These are phyloP conservation scores for Pipra filicauda DNA, from an alignment of 2,113 vertebrate genomes.

Conservation along the genomic window DNA sequence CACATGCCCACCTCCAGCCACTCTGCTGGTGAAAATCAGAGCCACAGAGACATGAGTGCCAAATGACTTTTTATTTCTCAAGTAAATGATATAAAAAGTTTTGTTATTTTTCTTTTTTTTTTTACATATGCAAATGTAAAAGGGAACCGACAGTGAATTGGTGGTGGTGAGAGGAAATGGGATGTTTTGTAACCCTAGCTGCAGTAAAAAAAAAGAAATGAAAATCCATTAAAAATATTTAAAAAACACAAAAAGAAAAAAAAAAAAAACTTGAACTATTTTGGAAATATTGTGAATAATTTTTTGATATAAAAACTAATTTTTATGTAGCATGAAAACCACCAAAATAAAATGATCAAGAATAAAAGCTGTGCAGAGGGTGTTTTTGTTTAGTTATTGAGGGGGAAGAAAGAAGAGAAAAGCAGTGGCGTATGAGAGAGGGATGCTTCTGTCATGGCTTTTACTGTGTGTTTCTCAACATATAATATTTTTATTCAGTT, in stretches of 20 bases:
- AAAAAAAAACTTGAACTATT: slow-evolving; percentile 63
- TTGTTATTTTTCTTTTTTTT: neutral
- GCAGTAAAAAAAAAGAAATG: slow-evolving; percentile 56
- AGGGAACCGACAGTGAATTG: slow-evolving; percentile 34
- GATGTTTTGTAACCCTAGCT: slow-evolving; percentile 60
- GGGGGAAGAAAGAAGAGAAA: neutral
- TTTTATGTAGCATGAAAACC: slow-evolving; percentile 69
- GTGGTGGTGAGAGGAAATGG: slow-evolving; percentile 42
- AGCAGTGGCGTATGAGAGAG: neutral
- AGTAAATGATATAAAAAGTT: slow-evolving; percentile 18
- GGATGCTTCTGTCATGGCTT: neutral
- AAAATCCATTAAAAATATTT: slow-evolving; percentile 54
- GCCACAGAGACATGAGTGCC: slow-evolving; percentile 55
- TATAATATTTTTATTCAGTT: neutral
- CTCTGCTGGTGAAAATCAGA: slow-evolving; percentile 42
- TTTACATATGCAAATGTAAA: slow-evolving; percentile 57
- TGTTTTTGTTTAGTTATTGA: slow-evolving; percentile 58
- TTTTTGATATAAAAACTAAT: slow-evolving; percentile 67
- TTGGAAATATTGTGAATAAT: slow-evolving; percentile 71
- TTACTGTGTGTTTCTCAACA: neutral
- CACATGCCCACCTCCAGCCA: neutral
- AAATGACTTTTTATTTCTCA: slow-evolving; percentile 45
- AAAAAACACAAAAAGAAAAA: slow-evolving; percentile 10
- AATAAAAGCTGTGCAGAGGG: slow-evolving; percentile 59
- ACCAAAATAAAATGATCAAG: slow-evolving; percentile 72